Evolutionary conservation across 2,797 vertebrate genomes (phyloP).

Genomic region (Pelodytes ibericus): DNA sequence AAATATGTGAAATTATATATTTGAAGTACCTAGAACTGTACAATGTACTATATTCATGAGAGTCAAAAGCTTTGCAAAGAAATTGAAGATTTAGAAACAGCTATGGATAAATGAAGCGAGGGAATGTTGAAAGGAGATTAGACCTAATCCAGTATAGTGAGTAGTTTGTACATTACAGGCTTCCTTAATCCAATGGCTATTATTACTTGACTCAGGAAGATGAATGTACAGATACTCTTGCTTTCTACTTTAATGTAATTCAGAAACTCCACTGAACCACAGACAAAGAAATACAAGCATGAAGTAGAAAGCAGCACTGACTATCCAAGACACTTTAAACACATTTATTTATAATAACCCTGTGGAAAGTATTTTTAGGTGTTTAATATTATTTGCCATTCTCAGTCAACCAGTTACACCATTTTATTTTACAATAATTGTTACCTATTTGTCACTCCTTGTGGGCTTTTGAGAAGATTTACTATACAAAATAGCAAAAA

Average conservation of each 20-base stretch:
- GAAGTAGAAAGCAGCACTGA: background rate
- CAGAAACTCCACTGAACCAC: slow-evolving; percentile 9
- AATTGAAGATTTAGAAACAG: slow-evolving; percentile 14
- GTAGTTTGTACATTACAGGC: slow-evolving; percentile 26
- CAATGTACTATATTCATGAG: background rate
- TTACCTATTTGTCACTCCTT: no score
- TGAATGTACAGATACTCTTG: slow-evolving; percentile 27
- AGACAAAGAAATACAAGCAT: slow-evolving; percentile 12
- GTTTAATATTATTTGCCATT: no score
- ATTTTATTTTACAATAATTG: no score
- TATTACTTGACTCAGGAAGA: slow-evolving; percentile 30
- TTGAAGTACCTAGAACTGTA: background rate
- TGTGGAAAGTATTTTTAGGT: background rate
- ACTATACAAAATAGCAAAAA: no score
- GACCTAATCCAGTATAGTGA: slow-evolving; percentile 39
- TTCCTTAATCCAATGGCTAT: slow-evolving; percentile 42
- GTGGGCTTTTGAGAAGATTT: no score
- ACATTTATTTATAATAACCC: background rate
- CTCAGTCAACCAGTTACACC: no score
- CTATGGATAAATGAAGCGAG: slow-evolving; percentile 36
- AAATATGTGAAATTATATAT: background rate
- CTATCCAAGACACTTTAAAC: background rate
- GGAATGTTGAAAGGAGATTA: slow-evolving; percentile 50
- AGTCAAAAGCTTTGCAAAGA: slow-evolving; percentile 26
- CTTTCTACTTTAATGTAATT: slow-evolving; percentile 18